Percentiles rank a stretch among this genome's conserved stretches.
Evolutionary conservation across 2,797 vertebrate genomes (phyloP).

Genomic region (Agapornis canus): DNA sequence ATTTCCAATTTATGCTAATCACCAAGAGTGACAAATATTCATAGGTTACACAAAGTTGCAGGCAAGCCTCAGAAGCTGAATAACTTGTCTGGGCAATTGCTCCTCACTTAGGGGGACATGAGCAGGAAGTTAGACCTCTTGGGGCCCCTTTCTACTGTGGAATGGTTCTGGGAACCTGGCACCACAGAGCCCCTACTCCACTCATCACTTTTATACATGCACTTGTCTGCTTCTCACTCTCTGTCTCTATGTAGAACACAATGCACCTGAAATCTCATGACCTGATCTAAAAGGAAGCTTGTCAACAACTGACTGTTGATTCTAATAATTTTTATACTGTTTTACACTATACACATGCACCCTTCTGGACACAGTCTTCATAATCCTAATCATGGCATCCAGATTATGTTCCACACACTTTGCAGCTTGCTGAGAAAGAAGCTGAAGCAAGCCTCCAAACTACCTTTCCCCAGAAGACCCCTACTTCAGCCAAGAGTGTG

Average conservation of each 20-base stretch:
- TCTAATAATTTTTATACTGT: neutral
- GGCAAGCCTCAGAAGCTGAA: neutral
- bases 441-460: neutral
- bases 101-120: neutral
- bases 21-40: neutral
- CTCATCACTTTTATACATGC: neutral
- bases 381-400: neutral
- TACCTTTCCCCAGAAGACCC: neutral
- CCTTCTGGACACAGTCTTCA: neutral
- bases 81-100: neutral
- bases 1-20: neutral
- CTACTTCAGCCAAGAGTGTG: neutral
- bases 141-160: neutral
- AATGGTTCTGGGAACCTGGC: neutral
- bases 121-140: neutral
- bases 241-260: neutral
- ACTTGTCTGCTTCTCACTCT: neutral
- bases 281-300: neutral
- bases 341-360: neutral
- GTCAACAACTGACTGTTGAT: neutral
- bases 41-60: neutral
- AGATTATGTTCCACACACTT: neutral
- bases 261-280: neutral
- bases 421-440: neutral
- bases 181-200: neutral